Evolutionary conservation across 2,888 invertebrate species (phyloP), one percentile per base, ranked within the genome.

Genomic region (Sylvicola cinctus): DNA sequence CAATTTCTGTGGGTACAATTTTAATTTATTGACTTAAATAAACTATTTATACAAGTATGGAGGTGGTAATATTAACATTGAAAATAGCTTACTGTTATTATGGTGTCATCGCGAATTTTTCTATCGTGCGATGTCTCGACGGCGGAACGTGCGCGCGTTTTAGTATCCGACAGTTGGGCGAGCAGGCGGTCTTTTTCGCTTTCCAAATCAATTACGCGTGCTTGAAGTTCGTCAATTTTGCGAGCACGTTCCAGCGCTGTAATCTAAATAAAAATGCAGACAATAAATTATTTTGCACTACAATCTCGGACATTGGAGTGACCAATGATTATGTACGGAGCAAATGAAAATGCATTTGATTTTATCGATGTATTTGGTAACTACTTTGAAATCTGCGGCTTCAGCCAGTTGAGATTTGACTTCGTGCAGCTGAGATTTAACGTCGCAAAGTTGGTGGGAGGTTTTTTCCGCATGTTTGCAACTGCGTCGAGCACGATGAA

Each of bases 391-490:
- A 49, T 87, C 84, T 1, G 80, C 80, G 2, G 84, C 80, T 51
- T 85, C 84, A 0, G 78, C 72, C 7, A 87, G 58, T 50, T 87
- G 85, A 2, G 79, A 71, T 58, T 87, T 84, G 31, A 90, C 66
- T 48, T 88, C 87, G 12, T 81, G 69, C 25, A 80, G 65, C 44
- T 83, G 79, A 1, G 76, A 66, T 40, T 80, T 74, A n/a, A 81
- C 73, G 44, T 91, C 88, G 11, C 68, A 66, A 20, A 90, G 59
- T 52, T 88, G 85, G 25, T 74, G 55, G 38, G 78, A 74, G 33
- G 85, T 62, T 44, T 81, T 74, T 52, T 90, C 90, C 35, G 79
- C 69, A 50, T 87, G 78, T 38, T 85, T 84, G 46, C 73, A 66
- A 20, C 85, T 60, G 51, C 87, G 87, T 52, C 81, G 83, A 39